A percentile compares a stretch with the other conserved stretches of the same genome.
phyloP scores from a whole-genome alignment of 2,888 invertebrate genomes.

The Folsomia manolachei region DNA sequence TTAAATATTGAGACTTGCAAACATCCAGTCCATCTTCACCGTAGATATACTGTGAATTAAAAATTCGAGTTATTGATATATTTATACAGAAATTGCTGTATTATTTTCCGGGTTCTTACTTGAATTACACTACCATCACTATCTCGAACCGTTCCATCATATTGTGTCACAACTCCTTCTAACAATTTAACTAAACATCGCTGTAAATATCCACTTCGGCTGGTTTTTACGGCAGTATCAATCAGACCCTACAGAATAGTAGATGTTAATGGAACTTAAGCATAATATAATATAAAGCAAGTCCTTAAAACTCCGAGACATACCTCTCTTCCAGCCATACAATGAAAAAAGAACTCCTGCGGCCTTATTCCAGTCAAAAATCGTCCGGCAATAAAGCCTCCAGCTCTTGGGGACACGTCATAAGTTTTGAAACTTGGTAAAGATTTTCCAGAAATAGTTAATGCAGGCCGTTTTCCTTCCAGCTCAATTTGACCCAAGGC shows the following conservation, averaged over 20 bases:
- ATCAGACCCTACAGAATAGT: constrained; percentile 81
- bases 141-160: constrained; percentile 94
- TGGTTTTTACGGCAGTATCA: constrained; percentile 99
- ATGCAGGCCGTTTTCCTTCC: constrained; percentile 93
- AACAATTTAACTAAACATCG: constrained; percentile 95
- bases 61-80: not conserved
- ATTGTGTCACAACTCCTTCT: constrained; percentile 87
- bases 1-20: constrained; percentile 78
- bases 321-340: constrained; percentile 98
- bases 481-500: constrained; percentile 96
- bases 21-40: constrained; percentile 94
- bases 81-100: not conserved
- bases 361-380: constrained; percentile 98
- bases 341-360: constrained; percentile 98
- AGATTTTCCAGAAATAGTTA: constrained; percentile 88
- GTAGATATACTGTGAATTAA: constrained; percentile 67
- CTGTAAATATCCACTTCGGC: constrained; percentile 95
- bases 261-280: too few relatives aligned
- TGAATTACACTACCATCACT: constrained; percentile 89
- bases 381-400: constrained; percentile 93
- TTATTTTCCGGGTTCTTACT: too few relatives aligned
- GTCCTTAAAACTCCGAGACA: constrained; percentile 30
- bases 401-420: constrained; percentile 84
- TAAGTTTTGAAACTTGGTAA: constrained; percentile 88
- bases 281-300: not conserved